Base-by-base conservation (phyloP, 1,140 invertebrate genomes). In the Brachystomella parvula region DNA sequence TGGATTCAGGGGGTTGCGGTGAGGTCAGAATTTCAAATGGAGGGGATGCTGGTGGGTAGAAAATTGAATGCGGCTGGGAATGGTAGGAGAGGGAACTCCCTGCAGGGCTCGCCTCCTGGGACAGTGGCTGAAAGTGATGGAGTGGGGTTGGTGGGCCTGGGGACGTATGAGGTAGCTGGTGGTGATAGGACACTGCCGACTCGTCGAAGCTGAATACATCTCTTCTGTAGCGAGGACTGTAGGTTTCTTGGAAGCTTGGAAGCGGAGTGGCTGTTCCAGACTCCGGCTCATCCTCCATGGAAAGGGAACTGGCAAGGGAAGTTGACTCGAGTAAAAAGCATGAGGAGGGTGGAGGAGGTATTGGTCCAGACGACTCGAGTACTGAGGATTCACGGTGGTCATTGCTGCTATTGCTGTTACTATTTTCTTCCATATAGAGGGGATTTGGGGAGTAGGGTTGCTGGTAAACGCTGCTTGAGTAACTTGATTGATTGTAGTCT, bases 191-290 rank as follows among this genome's bases (percentile, higher is more conserved):
- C 1, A 69, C 66, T 17, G 67, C 67, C 1, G 65, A 69, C 15
- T 70, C 66, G 59, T 77, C 75, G 74, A 79, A 77, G 72, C 76
- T 74, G 62, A 77, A 75, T 31, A 79, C 83, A 77, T 75, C 85
- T 80, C 77, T 81, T 79, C 73, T 81, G 81, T 67, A 78, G 78
- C 80, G 83, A 39, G 87, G 82, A 33, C 87, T 89, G 76, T 90
- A 90, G 30, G 88, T 91, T 78, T 91, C 89, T 80, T 90, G 87
- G 79, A 90, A 92, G 79, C 88, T 90, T 58, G 89, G 89, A 66
- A 91, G 78, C 33, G 88, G 85, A 49, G 86, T 85, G 64, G 81
- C 82, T 72, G 66, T 74, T 76, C 73, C 71, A 65, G 63, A 71
- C 65, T n/a, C n/a, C 66, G n/a, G 73, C 66, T 35, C 24, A n/a